Evolutionary conservation across 2,797 vertebrate genomes (phyloP).

Genomic region (Novumbra hubbsi): DNA sequence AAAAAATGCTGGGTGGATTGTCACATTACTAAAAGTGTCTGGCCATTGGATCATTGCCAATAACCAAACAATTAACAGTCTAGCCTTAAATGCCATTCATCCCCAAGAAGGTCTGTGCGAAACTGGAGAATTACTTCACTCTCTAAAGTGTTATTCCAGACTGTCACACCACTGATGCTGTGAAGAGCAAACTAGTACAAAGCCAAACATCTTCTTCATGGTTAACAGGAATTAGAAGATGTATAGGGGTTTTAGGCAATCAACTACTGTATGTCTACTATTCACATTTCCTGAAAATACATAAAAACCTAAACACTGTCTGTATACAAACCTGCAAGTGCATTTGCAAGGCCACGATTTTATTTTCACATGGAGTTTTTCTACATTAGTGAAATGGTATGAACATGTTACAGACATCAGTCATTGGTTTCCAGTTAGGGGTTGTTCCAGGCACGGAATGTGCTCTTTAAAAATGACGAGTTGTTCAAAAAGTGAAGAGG

Average conservation of each 20-base stretch:
- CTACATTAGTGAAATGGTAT: neutral
- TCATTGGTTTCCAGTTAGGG: neutral
- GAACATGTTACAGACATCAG: neutral
- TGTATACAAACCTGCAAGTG: neutral
- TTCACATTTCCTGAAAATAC: neutral
- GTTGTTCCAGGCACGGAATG: slow-evolving; percentile 3
- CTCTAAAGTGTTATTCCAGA: neutral
- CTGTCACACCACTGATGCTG: neutral
- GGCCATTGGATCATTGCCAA: slow-evolving; percentile 8
- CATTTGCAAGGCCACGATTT: neutral
- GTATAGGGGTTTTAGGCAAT: neutral
- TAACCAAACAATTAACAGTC: slow-evolving; percentile 32
- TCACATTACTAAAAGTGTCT: neutral
- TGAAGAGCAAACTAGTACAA: neutral
- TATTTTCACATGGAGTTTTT: neutral
- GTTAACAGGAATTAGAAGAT: neutral
- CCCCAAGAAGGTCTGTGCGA: neutral
- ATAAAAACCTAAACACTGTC: neutral
- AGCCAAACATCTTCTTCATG: slow-evolving; percentile 1
- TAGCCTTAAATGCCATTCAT: neutral
- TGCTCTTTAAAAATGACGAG: neutral
- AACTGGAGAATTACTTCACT: neutral
- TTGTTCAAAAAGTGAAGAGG: neutral
- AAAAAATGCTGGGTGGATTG: slow-evolving; percentile 6
- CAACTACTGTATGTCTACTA: neutral